Percentiles rank a stretch among this genome's conserved stretches.
Conservation (phyloP, 1,140 invertebrate genomes). For the Harpegnathos saltator region DNA sequence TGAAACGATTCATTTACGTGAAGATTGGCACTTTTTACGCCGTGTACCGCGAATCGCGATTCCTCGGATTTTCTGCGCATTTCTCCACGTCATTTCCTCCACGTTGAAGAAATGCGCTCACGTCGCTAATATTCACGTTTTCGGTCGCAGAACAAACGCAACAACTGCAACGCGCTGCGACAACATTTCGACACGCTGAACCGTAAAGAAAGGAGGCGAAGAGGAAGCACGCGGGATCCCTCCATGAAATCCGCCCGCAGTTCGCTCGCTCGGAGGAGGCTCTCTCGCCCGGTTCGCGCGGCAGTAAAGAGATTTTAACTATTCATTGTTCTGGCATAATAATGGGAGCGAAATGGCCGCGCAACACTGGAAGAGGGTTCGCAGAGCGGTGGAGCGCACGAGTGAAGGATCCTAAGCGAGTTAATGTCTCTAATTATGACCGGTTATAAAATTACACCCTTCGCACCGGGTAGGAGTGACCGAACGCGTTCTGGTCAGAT, state of each 20-base stretch:
- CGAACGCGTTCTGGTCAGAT: conserved; percentile 55
- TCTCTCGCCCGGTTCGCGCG: not conserved
- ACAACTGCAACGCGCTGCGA: not conserved
- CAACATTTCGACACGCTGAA: conserved; percentile 19
- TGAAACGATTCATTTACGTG: no score
- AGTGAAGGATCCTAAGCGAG: conserved; percentile 47
- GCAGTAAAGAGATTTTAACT: conserved; percentile 64
- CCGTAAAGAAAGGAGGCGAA: conserved; percentile 6
- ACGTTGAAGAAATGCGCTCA: no score
- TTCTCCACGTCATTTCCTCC: no score
- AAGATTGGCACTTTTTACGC: no score
- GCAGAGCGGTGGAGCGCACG: conserved; percentile 20
- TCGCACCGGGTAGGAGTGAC: conserved; percentile 65
- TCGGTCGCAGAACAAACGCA: not conserved
- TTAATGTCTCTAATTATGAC: conserved; percentile 68
- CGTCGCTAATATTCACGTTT: not conserved
- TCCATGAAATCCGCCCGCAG: conserved; percentile 1
- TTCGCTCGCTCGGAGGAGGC: conserved; percentile 4
- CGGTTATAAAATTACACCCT: conserved; percentile 67
- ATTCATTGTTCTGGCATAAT: conserved; percentile 65
- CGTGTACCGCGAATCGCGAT: no score
- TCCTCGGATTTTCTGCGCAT: no score
- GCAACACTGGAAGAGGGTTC: conserved; percentile 11
- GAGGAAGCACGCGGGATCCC: not conserved
- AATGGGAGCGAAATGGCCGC: conserved; percentile 57